A percentile compares a stretch with the other conserved stretches of the same genome.
Evolutionary conservation across 2,113 vertebrate species (phyloP).

Genomic region (Callopanchax toddi): DNA sequence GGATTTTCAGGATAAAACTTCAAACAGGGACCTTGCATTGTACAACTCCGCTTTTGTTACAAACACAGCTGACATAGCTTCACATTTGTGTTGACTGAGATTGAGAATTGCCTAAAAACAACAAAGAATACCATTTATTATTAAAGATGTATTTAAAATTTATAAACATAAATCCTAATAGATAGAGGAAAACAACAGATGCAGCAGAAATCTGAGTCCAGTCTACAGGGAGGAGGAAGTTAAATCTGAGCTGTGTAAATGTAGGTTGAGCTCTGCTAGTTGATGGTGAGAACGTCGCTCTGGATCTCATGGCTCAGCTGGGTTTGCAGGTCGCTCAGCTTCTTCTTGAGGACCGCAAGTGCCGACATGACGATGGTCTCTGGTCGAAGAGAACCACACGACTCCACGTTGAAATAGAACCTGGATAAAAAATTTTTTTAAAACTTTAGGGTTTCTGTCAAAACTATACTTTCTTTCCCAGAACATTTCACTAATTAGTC

Average conservation of each 20-base stretch:
- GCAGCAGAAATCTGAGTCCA: not conserved
- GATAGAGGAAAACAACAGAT: too few relatives aligned
- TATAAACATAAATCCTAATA: too few relatives aligned
- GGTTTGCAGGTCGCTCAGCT: constrained; percentile 95
- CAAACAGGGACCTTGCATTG: too few relatives aligned
- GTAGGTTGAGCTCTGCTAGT: constrained; percentile 61
- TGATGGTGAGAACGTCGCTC: constrained; percentile 95
- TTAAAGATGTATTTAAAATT: too few relatives aligned
- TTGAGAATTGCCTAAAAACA: too few relatives aligned
- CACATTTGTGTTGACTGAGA: too few relatives aligned
- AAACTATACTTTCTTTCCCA: not conserved
- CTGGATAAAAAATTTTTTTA: constrained; percentile 77
- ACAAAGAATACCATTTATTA: too few relatives aligned
- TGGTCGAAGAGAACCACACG: constrained; percentile 92
- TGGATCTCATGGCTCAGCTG: constrained; percentile 98
- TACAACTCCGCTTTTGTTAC: too few relatives aligned
- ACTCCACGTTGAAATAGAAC: constrained; percentile 98
- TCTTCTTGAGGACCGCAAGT: constrained; percentile 93
- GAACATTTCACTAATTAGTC: too few relatives aligned
- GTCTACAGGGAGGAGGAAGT: not conserved
- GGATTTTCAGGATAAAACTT: too few relatives aligned
- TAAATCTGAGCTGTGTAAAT: not conserved
- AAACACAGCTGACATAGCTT: not conserved
- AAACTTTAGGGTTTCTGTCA: too few relatives aligned
- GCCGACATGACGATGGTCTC: constrained; percentile 97